Conservation (phyloP, 2,113 vertebrate genomes). For the Odocoileus hemionus region DNA sequence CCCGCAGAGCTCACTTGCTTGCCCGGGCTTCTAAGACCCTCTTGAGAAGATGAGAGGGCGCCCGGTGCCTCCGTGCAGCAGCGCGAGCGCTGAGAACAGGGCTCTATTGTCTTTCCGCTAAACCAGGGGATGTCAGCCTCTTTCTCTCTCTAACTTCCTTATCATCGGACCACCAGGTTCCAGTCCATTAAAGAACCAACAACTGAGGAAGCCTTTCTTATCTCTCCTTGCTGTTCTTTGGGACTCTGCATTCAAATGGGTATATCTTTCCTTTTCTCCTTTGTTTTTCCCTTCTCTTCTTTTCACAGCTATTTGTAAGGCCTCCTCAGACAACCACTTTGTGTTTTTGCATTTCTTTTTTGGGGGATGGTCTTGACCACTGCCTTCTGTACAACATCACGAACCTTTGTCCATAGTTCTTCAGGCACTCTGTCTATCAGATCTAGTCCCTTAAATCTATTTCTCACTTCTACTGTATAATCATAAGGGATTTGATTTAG, state of each 20-base stretch:
- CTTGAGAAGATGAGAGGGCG: no score
- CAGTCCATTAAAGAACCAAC: no score
- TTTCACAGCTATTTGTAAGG: background rate
- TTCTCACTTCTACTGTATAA: background rate
- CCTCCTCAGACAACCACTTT: background rate
- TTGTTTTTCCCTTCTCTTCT: background rate
- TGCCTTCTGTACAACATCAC: accelerated
- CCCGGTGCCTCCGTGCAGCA: no score
- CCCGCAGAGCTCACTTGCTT: no score
- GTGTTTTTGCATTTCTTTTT: background rate
- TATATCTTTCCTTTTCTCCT: background rate
- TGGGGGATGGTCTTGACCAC: background rate
- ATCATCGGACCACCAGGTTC: no score
- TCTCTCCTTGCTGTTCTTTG: background rate
- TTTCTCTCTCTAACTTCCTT: no score
- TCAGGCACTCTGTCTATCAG: background rate
- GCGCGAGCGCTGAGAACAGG: no score
- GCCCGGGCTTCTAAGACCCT: no score
- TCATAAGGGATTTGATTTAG: background rate
- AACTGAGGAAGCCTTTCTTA: background rate
- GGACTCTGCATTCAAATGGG: background rate
- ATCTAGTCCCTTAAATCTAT: background rate
- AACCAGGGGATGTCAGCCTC: no score
- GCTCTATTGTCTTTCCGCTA: no score
- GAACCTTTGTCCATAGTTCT: background rate